A percentile compares a stretch with the other conserved stretches of the same genome.
phyloP scores from a whole-genome alignment of 1,140 invertebrate genomes.

The Trichogramma pretiosum region DNA sequence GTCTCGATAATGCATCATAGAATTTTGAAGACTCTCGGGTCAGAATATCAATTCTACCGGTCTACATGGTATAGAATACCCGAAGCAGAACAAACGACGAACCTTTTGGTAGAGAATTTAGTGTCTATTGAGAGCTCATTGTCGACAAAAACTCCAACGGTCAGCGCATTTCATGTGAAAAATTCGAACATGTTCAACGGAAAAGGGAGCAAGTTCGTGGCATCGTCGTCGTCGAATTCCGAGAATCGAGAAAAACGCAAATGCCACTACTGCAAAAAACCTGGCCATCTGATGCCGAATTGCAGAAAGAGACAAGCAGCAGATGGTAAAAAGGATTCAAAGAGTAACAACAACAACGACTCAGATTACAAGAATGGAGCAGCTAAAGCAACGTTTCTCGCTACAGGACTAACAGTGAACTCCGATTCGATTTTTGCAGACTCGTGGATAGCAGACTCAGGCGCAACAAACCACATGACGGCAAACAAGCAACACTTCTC shows the following conservation, averaged over 20 bases:
- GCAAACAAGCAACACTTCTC: slow-evolving; percentile 19
- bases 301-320: slow-evolving; percentile 11
- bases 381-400: slow-evolving; percentile 9
- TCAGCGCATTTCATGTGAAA: slow-evolving; percentile 15
- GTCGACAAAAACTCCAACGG: slow-evolving; percentile 1
- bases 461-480: slow-evolving; percentile 18
- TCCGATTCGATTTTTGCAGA: slow-evolving; percentile 2
- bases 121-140: slow-evolving; percentile 18
- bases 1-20: too few species aligned
- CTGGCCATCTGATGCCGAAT: slow-evolving; percentile 13
- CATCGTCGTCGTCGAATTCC: neutral
- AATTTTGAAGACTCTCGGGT: too few species aligned
- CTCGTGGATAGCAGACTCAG: slow-evolving; percentile 16
- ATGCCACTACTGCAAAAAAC: slow-evolving; percentile 20
- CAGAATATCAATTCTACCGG: too few species aligned
- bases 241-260: slow-evolving; percentile 15
- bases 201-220: neutral
- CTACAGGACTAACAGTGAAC: slow-evolving; percentile 5
- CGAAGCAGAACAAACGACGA: too few species aligned
- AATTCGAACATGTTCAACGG: neutral
- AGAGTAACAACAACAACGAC: neutral
- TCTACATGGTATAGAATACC: too few species aligned
- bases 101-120: slow-evolving; percentile 17
- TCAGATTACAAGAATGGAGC: neutral
- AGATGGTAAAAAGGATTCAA: neutral